Conservation (phyloP, 2,797 vertebrate species). For the Spinibarbus caldwelli region DNA sequence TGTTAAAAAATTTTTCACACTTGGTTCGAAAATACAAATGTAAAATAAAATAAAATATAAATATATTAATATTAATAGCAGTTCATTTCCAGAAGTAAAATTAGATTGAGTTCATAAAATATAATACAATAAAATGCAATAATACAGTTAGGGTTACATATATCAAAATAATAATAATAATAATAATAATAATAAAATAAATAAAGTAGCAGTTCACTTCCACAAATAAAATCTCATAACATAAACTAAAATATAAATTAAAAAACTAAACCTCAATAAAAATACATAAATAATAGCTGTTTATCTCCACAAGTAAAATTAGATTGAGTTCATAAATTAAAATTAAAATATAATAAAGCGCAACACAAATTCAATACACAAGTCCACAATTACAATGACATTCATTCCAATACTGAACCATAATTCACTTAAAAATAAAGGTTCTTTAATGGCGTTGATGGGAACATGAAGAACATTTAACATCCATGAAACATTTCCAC, state of each 20-base stretch:
- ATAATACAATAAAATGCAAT: neutral
- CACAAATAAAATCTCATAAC: neutral
- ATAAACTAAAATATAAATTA: neutral
- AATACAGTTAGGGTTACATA: neutral
- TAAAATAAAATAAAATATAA: neutral
- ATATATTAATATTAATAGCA: no score
- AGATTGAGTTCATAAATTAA: neutral
- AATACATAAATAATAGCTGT: neutral
- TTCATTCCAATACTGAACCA: no score
- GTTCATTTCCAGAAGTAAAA: neutral
- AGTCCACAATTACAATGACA: no score
- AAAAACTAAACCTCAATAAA: neutral
- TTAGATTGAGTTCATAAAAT: no score
- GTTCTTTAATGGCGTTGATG: no score
- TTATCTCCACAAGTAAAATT: neutral
- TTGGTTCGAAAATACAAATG: neutral
- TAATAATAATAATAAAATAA: no score
- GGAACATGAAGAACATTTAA: no score
- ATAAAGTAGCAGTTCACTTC: neutral
- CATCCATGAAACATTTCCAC: no score
- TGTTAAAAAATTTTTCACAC: neutral
- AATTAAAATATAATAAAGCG: neutral
- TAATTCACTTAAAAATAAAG: no score
- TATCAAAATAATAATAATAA: neutral
- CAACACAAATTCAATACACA: neutral